These are phyloP conservation scores for Bubo bubo DNA, from an alignment of 2,113 vertebrate species.

Conservation along the genomic window DNA sequence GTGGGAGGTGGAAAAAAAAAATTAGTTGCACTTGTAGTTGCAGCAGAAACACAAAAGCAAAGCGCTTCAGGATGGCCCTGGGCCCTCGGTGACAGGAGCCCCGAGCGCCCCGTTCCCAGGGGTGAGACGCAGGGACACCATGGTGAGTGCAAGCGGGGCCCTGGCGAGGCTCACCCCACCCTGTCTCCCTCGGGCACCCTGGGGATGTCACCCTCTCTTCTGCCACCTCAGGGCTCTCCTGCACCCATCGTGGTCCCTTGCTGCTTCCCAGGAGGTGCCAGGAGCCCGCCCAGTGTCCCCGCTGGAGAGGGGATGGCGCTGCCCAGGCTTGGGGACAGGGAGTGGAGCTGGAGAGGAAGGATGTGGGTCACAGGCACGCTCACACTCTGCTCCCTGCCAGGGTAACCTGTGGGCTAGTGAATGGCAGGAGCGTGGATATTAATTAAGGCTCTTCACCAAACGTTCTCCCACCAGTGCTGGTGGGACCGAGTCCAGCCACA, in stretches of 20 bases:
- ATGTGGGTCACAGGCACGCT: too few species aligned
- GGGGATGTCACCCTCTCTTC: neutral
- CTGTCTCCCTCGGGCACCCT: accelerated
- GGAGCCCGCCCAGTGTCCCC: accelerated
- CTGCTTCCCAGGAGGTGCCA: neutral
- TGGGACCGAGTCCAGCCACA: neutral
- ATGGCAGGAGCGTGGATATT: accelerated
- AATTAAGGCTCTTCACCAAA: neutral
- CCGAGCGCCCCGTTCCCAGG: accelerated
- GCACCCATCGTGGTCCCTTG: accelerated
- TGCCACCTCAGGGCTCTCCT: neutral
- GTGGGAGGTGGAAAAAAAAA: neutral
- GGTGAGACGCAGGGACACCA: neutral
- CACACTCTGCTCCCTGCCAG: neutral
- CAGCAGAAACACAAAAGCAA: neutral
- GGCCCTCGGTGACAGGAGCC: neutral
- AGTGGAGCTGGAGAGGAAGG: neutral
- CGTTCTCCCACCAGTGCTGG: accelerated
- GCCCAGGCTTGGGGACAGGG: neutral
- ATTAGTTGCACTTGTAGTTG: neutral
- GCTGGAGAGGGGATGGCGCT: accelerated
- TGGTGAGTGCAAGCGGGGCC: slow-evolving; percentile 39
- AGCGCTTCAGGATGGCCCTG: neutral
- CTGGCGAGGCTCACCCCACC: neutral
- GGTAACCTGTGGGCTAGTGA: neutral